Percentiles rank a stretch among this genome's conserved stretches.
Evolutionary conservation across 1,140 invertebrate species (phyloP).

Genomic region (Drosophila ohnishii): DNA sequence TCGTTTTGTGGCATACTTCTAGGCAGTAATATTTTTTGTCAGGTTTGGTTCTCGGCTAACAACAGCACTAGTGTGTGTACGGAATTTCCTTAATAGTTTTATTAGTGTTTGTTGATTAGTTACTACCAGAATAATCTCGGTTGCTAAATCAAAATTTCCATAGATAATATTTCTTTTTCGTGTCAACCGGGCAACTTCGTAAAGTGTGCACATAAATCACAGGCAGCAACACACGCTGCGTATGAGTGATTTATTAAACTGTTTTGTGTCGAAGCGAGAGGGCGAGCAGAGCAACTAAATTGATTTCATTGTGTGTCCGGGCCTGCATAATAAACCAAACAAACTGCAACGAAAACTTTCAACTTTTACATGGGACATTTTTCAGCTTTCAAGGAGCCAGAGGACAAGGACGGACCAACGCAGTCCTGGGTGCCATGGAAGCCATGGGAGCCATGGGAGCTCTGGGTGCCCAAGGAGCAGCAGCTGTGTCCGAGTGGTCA

Average conservation of each 20-base stretch:
- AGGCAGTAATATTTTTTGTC: not conserved
- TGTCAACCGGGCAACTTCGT: slow-evolving; percentile 28
- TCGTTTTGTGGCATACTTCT: slow-evolving; percentile 12
- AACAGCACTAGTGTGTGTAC: not conserved
- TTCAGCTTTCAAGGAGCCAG: slow-evolving; percentile 42
- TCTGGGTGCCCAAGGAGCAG: slow-evolving; percentile 18
- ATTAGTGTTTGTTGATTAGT: slow-evolving; percentile 23
- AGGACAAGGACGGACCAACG: slow-evolving; percentile 41
- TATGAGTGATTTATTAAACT: slow-evolving; percentile 75
- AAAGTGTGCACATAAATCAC: slow-evolving; percentile 62
- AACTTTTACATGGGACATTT: slow-evolving; percentile 47
- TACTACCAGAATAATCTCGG: slow-evolving; percentile 23
- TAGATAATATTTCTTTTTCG: slow-evolving; percentile 40
- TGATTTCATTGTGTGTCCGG: slow-evolving; percentile 62
- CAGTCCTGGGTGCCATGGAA: not conserved
- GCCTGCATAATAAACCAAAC: slow-evolving; percentile 66
- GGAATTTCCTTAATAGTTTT: slow-evolving; percentile 28
- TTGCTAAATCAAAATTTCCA: slow-evolving; percentile 46
- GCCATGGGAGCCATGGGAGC: not conserved
- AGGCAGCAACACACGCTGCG: slow-evolving; percentile 60
- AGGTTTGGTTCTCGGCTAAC: slow-evolving; percentile 16
- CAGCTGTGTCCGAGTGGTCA: slow-evolving; percentile 59
- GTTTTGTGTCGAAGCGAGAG: slow-evolving; percentile 44
- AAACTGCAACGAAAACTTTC: slow-evolving; percentile 48
- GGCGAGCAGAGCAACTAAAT: slow-evolving; percentile 44